These are phyloP conservation scores for Speoplatyrhinus poulsoni DNA, from an alignment of 2,113 vertebrate species.

Conservation along the genomic window DNA sequence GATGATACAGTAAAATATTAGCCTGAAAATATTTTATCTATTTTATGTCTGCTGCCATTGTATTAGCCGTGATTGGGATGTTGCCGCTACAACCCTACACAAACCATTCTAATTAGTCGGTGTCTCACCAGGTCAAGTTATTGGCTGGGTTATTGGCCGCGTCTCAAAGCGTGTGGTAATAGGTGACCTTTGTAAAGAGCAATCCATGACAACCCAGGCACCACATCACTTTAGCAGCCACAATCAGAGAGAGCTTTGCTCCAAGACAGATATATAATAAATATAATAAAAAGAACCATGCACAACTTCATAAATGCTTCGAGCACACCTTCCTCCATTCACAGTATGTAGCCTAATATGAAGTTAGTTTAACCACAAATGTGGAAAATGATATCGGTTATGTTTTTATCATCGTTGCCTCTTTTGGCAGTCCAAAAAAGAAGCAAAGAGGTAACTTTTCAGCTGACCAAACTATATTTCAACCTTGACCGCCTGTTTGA, in stretches of 20 bases:
- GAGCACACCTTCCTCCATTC: too few species aligned
- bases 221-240: conserved; percentile 16
- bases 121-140: conserved; percentile 78
- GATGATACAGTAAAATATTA: too few species aligned
- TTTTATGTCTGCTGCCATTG: conserved; percentile 3
- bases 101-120: conserved; percentile 47
- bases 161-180: conserved; percentile 58
- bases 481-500: conserved; percentile 47
- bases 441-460: conserved; percentile 45
- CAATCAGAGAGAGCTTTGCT: conserved; percentile 14
- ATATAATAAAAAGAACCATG: conserved; percentile 2
- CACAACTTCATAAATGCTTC: neutral
- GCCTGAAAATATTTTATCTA: neutral
- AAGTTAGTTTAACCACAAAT: too few species aligned
- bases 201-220: conserved; percentile 35
- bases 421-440: neutral
- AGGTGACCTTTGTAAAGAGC: conserved; percentile 80
- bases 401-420: neutral
- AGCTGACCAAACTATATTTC: conserved; percentile 57
- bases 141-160: conserved; percentile 72
- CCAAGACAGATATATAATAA: neutral
- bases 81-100: conserved; percentile 32
- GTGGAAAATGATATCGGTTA: too few species aligned
- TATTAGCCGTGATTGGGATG: neutral
- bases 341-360: too few species aligned